Base-by-base conservation (phyloP, 2,888 invertebrate species). In the Tanypteryx hageni region DNA sequence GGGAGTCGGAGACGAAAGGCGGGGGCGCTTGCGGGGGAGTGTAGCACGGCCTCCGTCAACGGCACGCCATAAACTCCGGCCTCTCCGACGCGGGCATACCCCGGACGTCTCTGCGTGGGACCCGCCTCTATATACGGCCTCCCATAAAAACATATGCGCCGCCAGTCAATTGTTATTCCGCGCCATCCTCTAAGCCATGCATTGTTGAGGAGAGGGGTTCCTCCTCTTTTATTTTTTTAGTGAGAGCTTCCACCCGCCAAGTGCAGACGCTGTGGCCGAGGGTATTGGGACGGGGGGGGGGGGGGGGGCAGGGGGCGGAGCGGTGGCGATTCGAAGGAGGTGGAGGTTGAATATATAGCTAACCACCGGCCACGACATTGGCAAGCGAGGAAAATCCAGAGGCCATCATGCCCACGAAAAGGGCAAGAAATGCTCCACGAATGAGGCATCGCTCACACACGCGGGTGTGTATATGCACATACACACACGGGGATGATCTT, bases 101-200 rank as follows among this genome's bases (percentile, higher is more conserved):
- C 76, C 16, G 22, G 22, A 44, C 44, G 14, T 16, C 64, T 76
- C 22, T 76, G 76, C 85, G 22, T 59, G 58, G 58, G 27, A 76
- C 14, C 83, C 44, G 18, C 11, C 85, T 9, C 85, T 85, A 57
- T 85, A 58, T 85, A 58, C 22, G 85, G 85, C 58, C 85, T 56
- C 58, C 85, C 85, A 85, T 85, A 85, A 85, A 85, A 85, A 58
- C 85, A 85, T 58, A 58, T 22, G 85, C 22, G 85, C 56, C 58
- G 22, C 22, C 85, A 22, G 22, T 85, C 85, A 85, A 85, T 85
- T 85, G 85, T 85, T 85, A 85, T 85, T 85, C 58, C 58, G 58
- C 57, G 14, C 58, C 58, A 10, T 58, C n/a, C 84, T 18, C 84
- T 85, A 57, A 85, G 22, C 22, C 83, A 22, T n/a, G 58, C 84